Base-by-base conservation (phyloP, 2,113 vertebrate species). In the Laterallus jamaicensis region DNA sequence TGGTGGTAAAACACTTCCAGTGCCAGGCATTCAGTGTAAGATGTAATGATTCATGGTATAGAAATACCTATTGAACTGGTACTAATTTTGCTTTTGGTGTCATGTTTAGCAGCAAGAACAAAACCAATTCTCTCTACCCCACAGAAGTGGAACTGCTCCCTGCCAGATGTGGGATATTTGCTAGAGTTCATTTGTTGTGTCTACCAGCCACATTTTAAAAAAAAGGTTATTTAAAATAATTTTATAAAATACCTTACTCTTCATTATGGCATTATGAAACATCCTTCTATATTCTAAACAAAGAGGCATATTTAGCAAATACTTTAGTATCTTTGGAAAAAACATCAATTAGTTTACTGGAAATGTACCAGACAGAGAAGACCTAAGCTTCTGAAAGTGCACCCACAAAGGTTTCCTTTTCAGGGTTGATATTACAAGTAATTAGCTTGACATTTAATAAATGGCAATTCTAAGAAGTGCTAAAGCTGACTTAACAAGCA, bases 371-470 rank as follows among this genome's bases (percentile, higher is more conserved):
- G 74, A 76, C 88, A 89, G 49, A 88, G 66, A 74, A 87, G 37
- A 92, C 82, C 66, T 85, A 97, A 81, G 28, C 49, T 92, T 92
- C 75, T 95, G 79, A 96, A 96, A 97, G 80, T 63, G 32, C 32
- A 93, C 42, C 79, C 49, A 95, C 47, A 92, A 95, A 95, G 60
- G 85, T 93, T 96, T 96, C 54, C 64, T 95, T 96, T 97, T 70
- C 77, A 96, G 79, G 58, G 79, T 70, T 90, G 88, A 92, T 93
- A 92, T 84, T 96, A 96, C 62, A 87, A 91, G 78, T 91, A 97
- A 98, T 98, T 98, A 97, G 31, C 59, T 39, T 96, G 95, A 92
- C 88, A 95, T 97, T 97, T 97, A 96, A 90, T 97, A 95, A 97
- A 96, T 78, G 49, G 54, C 60, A 91, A 84, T 96, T 97, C 95